Evolutionary conservation across 2,113 vertebrate genomes (phyloP).

Genomic region (Gallinago paraguaiae): DNA sequence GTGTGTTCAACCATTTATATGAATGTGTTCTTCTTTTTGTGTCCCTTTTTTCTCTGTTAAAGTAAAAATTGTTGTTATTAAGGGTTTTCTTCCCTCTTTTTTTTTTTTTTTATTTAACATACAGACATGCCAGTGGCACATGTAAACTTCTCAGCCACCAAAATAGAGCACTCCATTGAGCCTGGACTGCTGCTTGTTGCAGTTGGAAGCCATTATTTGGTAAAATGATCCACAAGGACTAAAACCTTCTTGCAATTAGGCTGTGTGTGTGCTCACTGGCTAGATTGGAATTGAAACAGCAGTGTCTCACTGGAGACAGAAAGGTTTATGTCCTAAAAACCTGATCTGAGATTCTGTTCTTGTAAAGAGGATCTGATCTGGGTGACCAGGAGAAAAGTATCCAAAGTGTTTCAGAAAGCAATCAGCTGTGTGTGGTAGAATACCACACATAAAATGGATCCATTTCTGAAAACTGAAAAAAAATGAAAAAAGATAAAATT

Average conservation of each 20-base stretch:
- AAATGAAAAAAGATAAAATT: background rate
- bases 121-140: background rate
- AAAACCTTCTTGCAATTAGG: background rate
- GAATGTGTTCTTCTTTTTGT: constrained; percentile 28
- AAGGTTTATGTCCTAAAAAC: background rate
- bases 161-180: background rate
- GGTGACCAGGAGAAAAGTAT: background rate
- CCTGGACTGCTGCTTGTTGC: background rate
- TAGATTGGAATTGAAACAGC: background rate
- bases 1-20: constrained; percentile 62
- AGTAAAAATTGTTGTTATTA: constrained; percentile 50
- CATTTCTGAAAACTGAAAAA: background rate
- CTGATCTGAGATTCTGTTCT: background rate
- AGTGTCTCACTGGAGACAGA: background rate
- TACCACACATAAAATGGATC: background rate
- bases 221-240: background rate
- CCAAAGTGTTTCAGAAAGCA: background rate
- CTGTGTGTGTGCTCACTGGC: background rate
- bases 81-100: background rate
- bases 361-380: background rate
- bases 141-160: background rate
- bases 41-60: constrained; percentile 7
- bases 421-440: background rate
- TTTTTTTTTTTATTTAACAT: background rate
- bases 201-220: constrained; percentile 45